Evolutionary conservation across 1,140 invertebrate genomes (phyloP), one percentile per base, ranked within the genome.

Genomic region (Drosophila punjabiensis): DNA sequence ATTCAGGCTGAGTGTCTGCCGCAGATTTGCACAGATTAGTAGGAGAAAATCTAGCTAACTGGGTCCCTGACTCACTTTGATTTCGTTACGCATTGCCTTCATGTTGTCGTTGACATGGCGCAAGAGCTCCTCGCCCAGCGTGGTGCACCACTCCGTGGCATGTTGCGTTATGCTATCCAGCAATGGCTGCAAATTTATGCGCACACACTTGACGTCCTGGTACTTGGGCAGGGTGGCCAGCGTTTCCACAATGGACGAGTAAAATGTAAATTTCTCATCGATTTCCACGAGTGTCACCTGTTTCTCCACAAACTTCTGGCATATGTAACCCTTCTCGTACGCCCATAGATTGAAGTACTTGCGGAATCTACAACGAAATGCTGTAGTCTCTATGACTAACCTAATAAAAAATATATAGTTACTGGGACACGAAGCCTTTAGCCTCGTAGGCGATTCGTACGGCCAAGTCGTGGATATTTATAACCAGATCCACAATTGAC

Each of bases 231-330:
- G 94, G 4, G 94, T 94, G 10, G 95, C 82, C 37, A 98, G 92
- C 74, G 97, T 96, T 4, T 95, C 94, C n/a, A 97, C 95, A 10
- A 97, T 96, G 62, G 95, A 95, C 80, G 95, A 95, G 92, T 97
- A 98, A 93, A 96, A 97, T 83, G 95, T 95, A 81, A 98, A 96
- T 93, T 97, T 97, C 68, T 98, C 96, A 85, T 98, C 96, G 93
- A 96, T 98, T 69, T 95, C 95, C 24, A 95, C 94, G 6, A 98
- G 95, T 14, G 96, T 95, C 5, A 96, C 96, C 86, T 95, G 94
- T 59, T 95, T 96, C 33, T 94, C 93, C 5, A 96, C 94, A 94
- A 98, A 98, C 91, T 96, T 96, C 76, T 97, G 95, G 75, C 96
- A 96, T 5, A 95, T 95, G 16, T 94, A 86, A 55, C 94, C 94